These are phyloP conservation scores for Trematocara marginatum DNA, from an alignment of 2,113 vertebrate genomes.

Conservation along the genomic window DNA sequence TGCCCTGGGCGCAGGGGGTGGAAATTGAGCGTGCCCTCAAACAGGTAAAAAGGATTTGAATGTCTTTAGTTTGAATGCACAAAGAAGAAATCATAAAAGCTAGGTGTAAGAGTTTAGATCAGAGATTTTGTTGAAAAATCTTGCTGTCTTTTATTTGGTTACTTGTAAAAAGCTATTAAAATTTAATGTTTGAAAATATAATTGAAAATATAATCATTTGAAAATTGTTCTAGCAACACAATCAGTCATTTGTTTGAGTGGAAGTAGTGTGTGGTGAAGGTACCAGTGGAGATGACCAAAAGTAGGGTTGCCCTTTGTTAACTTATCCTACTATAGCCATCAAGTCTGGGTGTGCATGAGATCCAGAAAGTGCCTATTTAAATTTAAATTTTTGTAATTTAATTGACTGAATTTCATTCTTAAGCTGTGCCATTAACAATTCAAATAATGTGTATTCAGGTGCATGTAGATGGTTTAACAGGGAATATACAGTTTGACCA, in stretches of 20 bases:
- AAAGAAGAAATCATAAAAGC: neutral
- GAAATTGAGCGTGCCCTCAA: constrained; percentile 96
- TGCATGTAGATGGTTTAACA: constrained; percentile 91
- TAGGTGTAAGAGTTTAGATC: neutral
- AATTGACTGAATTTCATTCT: neutral
- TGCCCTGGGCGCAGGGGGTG: constrained; percentile 94
- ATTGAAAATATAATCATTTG: neutral
- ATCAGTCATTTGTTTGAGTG: neutral
- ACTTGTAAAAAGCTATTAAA: neutral
- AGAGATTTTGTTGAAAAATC: too few species aligned
- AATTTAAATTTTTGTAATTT: neutral
- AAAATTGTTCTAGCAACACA: neutral
- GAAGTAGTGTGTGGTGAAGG: neutral
- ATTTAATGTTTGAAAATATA: neutral
- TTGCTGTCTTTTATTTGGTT: neutral
- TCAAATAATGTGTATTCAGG: constrained; percentile 64
- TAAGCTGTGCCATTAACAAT: neutral
- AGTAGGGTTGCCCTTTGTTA: neutral
- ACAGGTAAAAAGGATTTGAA: constrained; percentile 74
- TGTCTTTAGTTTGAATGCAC: neutral
- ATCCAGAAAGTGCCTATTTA: neutral
- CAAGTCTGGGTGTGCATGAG: neutral
- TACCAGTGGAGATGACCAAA: neutral
- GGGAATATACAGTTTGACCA: constrained; percentile 98
- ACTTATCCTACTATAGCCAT: neutral